A percentile compares a stretch with the other conserved stretches of the same genome.
Evolutionary conservation across 2,113 vertebrate species (phyloP).

Genomic region (Syngnathus scovelli): DNA sequence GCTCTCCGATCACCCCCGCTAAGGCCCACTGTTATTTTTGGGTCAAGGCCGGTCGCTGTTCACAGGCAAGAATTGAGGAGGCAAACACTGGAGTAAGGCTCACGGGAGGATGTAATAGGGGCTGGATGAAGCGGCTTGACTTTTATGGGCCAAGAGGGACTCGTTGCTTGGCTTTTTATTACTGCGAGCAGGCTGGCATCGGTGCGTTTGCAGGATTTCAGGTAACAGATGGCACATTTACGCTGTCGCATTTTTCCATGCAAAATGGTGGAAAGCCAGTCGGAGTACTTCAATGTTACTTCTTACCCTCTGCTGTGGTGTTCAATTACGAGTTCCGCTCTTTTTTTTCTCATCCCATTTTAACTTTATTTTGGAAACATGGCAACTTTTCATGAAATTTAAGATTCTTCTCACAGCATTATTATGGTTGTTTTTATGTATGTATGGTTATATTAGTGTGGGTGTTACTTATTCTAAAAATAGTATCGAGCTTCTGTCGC

Average conservation of each 20-base stretch:
- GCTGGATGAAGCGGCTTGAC: conserved; percentile 2
- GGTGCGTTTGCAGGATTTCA: background rate
- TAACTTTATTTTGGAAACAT: too few species aligned
- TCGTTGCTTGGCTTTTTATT: conserved; percentile 1
- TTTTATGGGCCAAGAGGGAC: background rate
- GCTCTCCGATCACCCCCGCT: conserved; percentile 41
- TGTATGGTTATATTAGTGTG: background rate
- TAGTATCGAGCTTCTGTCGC: background rate
- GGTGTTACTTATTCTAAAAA: too few species aligned
- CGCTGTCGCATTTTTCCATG: background rate
- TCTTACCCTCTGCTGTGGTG: background rate
- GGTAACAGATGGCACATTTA: background rate
- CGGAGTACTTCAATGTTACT: background rate
- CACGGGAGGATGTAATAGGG: background rate
- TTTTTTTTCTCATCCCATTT: too few species aligned
- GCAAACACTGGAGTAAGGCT: conserved; percentile 11
- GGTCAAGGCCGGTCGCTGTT: conserved; percentile 53
- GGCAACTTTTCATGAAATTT: too few species aligned
- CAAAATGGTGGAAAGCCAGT: background rate
- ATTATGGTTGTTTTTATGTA: background rate
- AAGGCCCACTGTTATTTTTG: conserved; percentile 63
- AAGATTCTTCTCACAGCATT: too few species aligned
- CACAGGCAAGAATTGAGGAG: conserved; percentile 43
- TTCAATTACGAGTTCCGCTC: background rate
- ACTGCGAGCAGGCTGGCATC: conserved; percentile 6